Conservation (phyloP, 2,888 invertebrate species). For the Yponomeuta evonymella region DNA sequence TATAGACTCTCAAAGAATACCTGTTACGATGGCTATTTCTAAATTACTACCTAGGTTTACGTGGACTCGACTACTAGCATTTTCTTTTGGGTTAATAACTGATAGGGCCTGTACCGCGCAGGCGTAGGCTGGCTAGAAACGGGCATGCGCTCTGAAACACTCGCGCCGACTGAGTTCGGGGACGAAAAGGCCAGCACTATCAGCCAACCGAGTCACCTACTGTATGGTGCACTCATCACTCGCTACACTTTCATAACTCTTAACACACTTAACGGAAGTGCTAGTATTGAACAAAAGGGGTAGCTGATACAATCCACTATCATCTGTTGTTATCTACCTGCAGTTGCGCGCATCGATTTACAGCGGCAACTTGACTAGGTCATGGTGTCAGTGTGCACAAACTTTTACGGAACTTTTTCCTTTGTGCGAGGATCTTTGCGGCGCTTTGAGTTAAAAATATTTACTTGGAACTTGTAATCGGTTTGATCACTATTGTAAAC, state of each 20-base stretch:
- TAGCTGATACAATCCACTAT: too few species aligned
- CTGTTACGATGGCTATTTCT: background rate
- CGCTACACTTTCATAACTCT: too few species aligned
- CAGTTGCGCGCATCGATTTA: slow-evolving; percentile 53
- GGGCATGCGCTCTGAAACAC: slow-evolving; percentile 51
- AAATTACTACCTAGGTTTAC: background rate
- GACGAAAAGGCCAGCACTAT: background rate
- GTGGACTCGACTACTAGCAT: background rate
- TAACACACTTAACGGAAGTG: too few species aligned
- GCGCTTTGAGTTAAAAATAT: background rate
- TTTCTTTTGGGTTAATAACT: background rate
- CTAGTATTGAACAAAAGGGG: too few species aligned
- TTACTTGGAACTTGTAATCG: background rate
- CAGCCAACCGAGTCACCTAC: background rate
- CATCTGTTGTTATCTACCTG: slow-evolving; percentile 30
- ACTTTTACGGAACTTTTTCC: background rate
- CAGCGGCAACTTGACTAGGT: slow-evolving; percentile 46
- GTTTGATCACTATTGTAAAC: background rate
- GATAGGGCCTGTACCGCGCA: slow-evolving; percentile 34
- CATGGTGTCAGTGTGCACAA: slow-evolving; percentile 37
- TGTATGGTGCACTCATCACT: background rate
- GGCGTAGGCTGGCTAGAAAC: slow-evolving; percentile 37
- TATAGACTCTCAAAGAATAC: background rate
- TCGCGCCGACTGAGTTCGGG: slow-evolving; percentile 34
- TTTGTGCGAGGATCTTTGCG: background rate